phyloP scores from a whole-genome alignment of 2,888 invertebrate genomes.

The Choristoneura rosaceana region DNA sequence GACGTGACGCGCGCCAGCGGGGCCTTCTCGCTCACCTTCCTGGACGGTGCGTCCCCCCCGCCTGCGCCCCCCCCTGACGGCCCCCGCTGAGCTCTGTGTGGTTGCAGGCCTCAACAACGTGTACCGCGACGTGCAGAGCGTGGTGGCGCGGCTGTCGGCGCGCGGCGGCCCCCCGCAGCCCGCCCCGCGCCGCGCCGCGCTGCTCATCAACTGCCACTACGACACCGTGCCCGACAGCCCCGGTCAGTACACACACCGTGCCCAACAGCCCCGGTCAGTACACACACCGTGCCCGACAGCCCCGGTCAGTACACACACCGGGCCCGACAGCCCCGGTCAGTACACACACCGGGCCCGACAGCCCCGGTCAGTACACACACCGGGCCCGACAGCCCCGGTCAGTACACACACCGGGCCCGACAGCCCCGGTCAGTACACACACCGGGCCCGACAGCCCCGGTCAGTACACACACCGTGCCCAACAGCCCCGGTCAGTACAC shows the following conservation, averaged over 20 bases:
- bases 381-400: too few relatives aligned
- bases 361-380: too few relatives aligned
- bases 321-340: too few relatives aligned
- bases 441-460: too few relatives aligned
- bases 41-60: conserved; percentile 55
- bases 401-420: too few relatives aligned
- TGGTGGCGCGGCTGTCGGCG: conserved; percentile 86
- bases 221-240: conserved; percentile 95
- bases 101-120: conserved; percentile 89
- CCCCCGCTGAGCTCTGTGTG: neutral
- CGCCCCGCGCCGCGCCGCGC: conserved; percentile 79
- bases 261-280: too few relatives aligned
- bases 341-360: too few relatives aligned
- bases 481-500: too few relatives aligned
- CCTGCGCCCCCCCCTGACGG: neutral
- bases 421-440: too few relatives aligned
- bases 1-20: conserved; percentile 90
- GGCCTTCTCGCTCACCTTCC: conserved; percentile 90
- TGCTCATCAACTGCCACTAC: conserved; percentile 96
- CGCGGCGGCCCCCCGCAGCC: conserved; percentile 73
- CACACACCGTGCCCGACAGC: too few relatives aligned
- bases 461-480: too few relatives aligned
- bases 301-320: too few relatives aligned
- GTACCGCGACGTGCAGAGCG: conserved; percentile 93
- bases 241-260: conserved; percentile 82